Evolutionary conservation across 2,797 vertebrate genomes (phyloP).

Genomic region (Phalanger gymnotis): DNA sequence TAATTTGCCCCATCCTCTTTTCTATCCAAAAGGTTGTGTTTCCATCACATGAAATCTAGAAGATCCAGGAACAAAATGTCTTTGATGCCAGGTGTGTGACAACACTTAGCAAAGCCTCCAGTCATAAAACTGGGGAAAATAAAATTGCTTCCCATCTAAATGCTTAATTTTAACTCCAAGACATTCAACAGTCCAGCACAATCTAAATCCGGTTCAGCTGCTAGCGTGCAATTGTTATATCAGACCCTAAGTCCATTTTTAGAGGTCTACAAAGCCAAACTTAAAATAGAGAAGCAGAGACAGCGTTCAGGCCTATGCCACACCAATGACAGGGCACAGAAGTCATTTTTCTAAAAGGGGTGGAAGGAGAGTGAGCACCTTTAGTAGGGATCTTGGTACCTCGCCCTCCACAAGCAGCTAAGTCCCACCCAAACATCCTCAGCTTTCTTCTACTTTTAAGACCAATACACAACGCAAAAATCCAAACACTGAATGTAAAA

Average conservation of each 20-base stretch:
- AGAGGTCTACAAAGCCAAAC: slow-evolving; percentile 61
- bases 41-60: slow-evolving; percentile 29
- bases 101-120: slow-evolving; percentile 33
- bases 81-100: background rate
- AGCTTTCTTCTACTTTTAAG: slow-evolving; percentile 70
- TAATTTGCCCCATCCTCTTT: background rate
- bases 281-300: slow-evolving; percentile 72
- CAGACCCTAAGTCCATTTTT: slow-evolving; percentile 67
- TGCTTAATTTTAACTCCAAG: slow-evolving; percentile 61
- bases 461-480: slow-evolving; percentile 59
- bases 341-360: slow-evolving; percentile 60
- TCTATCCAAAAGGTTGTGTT: slow-evolving; percentile 18
- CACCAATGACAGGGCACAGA: slow-evolving; percentile 58
- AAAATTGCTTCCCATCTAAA: slow-evolving; percentile 41
- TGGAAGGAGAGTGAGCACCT: slow-evolving; percentile 36
- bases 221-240: slow-evolving; percentile 58
- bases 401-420: slow-evolving; percentile 1
- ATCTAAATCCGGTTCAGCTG: slow-evolving; percentile 68
- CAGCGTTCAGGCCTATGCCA: slow-evolving; percentile 59
- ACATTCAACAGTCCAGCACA: slow-evolving; percentile 40
- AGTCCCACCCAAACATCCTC: slow-evolving; percentile 52
- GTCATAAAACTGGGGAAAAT: slow-evolving; percentile 19
- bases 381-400: slow-evolving; percentile 26
- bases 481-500: slow-evolving; percentile 64
- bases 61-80: slow-evolving; percentile 36